Evolutionary conservation across 1,140 invertebrate genomes (phyloP), one percentile per base, ranked within the genome.

Genomic region (Theocolax elegans): DNA sequence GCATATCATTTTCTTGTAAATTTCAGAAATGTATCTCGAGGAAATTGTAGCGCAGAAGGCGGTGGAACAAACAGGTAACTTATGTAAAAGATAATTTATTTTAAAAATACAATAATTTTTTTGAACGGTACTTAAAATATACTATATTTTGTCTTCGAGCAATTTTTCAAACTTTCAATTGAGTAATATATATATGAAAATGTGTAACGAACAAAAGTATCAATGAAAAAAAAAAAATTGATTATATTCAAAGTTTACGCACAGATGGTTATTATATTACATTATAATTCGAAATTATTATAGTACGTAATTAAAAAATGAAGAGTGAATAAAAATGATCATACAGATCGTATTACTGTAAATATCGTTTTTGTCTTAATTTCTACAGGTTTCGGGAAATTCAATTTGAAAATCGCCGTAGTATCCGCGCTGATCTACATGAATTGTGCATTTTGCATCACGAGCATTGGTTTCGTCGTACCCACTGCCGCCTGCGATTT

Each of bases 401-500:
- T 89, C 72, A 89, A 90, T 72, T 80, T 83, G 35, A 80, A 83
- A 59, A 74, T 89, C n/a, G 75, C 89, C 49, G 58, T 85, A 7
- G 62, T 88, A 9, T 86, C 86, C 72, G 88, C 89, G 9, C 80
- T 87, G 77, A 88, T 88, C 2, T 87, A 88, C 66, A 84, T 88
- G 31, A 89, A 87, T 72, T 87, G 89, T 74, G 87, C 88, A 13
- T 75, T 80, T 42, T 74, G 77, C 25, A 77, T 78, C 19, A 73
- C 70, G 4, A 80, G 79, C 25, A 77, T 86, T 10, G 82, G 88
- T 13, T 89, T 89, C 68, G 76, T 90, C 42, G 72, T 90, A n/a
- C 89, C 89, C 12, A 84, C 87, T 1, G 89, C 89, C 25, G 82
- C 86, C 31, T 89, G 88, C 74, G 89, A 90, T 66, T 84, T 90